Evolutionary conservation across 2,113 vertebrate species (phyloP).

Genomic region (Mionectes macconnelli): DNA sequence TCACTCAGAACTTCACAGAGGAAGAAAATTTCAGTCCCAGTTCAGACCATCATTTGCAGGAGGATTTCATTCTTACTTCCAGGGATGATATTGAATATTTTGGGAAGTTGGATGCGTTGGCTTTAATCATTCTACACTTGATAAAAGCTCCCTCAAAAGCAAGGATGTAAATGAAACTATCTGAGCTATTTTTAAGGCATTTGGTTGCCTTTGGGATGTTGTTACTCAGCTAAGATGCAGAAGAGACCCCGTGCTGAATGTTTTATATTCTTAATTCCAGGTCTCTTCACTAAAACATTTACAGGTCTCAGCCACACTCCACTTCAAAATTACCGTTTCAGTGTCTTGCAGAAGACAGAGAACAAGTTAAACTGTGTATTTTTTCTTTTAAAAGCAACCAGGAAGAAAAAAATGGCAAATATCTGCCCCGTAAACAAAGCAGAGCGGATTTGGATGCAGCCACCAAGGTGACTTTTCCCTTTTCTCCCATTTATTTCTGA

Average conservation of each 20-base stretch:
- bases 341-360: not conserved
- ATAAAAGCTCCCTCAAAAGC: not conserved
- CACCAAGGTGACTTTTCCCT: not conserved
- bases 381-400: not conserved
- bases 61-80: not conserved
- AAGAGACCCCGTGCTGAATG: fast-evolving
- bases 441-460: not conserved
- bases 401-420: not conserved
- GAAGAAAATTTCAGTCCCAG: not conserved
- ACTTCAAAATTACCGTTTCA: not conserved
- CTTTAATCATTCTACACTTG: not conserved
- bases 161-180: not conserved
- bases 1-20: not conserved
- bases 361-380: not conserved
- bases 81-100: not conserved
- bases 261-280: fast-evolving
- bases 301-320: not conserved
- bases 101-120: not conserved
- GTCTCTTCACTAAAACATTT: not conserved
- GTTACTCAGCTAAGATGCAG: not conserved
- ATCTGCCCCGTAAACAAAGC: fast-evolving
- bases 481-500: not conserved
- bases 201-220: not conserved
- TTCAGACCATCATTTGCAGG: not conserved
- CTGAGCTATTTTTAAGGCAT: not conserved